Conservation (phyloP, 2,113 vertebrate species). For the Charina bottae region DNA sequence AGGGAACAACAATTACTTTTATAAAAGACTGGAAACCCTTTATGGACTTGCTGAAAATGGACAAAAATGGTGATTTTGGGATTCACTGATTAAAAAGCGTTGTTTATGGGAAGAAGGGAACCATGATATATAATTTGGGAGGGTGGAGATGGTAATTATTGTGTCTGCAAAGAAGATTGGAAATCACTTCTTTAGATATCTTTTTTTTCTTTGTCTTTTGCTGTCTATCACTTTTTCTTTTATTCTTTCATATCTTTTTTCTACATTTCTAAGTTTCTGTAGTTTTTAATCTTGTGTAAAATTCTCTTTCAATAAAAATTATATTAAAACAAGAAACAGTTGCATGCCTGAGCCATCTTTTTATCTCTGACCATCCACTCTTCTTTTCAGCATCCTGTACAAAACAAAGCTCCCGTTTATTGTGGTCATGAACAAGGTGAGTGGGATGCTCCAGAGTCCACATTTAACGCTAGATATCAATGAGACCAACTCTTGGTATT, state of each 20-base stretch:
- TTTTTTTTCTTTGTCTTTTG: background rate
- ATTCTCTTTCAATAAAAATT: background rate
- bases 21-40: background rate
- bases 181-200: background rate
- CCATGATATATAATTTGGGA: background rate
- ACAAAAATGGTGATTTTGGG: background rate
- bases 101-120: background rate
- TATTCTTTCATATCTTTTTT: background rate
- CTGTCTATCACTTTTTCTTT: background rate
- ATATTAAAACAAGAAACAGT: background rate
- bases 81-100: background rate
- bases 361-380: background rate
- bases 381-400: constrained; percentile 88
- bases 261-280: background rate
- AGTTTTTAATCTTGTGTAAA: background rate
- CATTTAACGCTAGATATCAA: background rate
- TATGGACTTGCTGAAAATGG: background rate
- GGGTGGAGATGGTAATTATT: background rate
- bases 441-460: constrained; percentile 31
- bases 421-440: constrained; percentile 97
- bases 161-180: background rate
- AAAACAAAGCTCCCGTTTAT: constrained; percentile 98
- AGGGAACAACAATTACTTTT: background rate
- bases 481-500: background rate
- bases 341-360: background rate